Evolutionary conservation across 2,888 invertebrate genomes (phyloP), one percentile per base, ranked within the genome.

Genomic region (Rugalucina vietnamica): DNA sequence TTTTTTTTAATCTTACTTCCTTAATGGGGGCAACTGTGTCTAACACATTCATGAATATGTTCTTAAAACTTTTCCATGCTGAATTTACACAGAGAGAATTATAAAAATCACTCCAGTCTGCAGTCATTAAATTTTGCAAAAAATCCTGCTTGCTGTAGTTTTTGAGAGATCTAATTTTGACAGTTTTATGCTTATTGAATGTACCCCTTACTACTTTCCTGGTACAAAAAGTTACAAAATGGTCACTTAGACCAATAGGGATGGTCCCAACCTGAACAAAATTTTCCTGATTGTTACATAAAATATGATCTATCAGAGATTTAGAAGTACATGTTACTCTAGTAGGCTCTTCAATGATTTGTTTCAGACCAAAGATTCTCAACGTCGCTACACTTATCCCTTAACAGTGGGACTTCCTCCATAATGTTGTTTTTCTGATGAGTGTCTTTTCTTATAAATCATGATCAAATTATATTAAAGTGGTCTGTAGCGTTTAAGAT

Each of bases 131-230:
- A 3, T 39, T 69, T 21, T 29, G n/a, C 65, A 76, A 43, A 65
- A 76, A 76, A 37, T 76, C 69, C 27, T 76, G 69, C 5, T 21
- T 37, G 27, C 0, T 36, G 27, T 76, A 69, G 43, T 76, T 60
- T 76, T 76, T 76, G 1, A 75, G n/a, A 54, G 54, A 57, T 29
- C 75, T 57, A n/a, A 75, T 75, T 75, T 32, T 75, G n/a, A 34
- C 21, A 57, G 29, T 34, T 14, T 75, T 75, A 29, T 54, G 54
- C n/a, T 54, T 21, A 32, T 57, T 21, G 24, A 50, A 27, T n/a
- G 54, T 29, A 14, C n/a, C 75, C 57, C 24, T 57, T 14, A 29
- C 21, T 12, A 34, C n/a, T 57, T 75, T 57, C 37, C 75, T 75
- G 24, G 75, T 75, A 27, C 54, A 57, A 54, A 49, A 57, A n/a